A percentile compares a stretch with the other conserved stretches of the same genome.
These are phyloP conservation scores for Lepus europaeus DNA, from an alignment of 2,113 vertebrate genomes.

Conservation along the genomic window DNA sequence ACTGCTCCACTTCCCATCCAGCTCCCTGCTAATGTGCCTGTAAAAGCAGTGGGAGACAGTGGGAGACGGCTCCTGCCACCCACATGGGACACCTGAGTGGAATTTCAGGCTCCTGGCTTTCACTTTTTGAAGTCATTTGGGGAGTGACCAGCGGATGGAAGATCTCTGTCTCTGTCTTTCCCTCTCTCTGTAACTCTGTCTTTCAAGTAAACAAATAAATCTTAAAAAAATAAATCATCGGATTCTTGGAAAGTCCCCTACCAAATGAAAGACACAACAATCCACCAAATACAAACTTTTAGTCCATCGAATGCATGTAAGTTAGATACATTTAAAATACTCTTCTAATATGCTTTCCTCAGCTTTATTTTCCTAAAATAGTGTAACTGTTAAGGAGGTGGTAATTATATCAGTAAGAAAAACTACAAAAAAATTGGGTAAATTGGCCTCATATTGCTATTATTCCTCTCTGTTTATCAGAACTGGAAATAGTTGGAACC, in stretches of 20 bases:
- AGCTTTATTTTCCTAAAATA: background rate
- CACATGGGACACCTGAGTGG: too few relatives aligned
- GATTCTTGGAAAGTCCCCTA: background rate
- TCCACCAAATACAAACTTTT: background rate
- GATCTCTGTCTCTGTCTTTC: too few relatives aligned
- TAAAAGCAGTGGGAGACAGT: too few relatives aligned
- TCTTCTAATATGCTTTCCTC: background rate
- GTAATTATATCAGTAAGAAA: background rate
- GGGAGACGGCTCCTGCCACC: too few relatives aligned
- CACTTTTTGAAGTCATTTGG: too few relatives aligned
- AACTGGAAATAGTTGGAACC: background rate
- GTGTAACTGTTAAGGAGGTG: background rate
- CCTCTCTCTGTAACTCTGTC: too few relatives aligned
- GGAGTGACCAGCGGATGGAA: too few relatives aligned
- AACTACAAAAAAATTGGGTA: background rate
- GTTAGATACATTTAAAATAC: background rate
- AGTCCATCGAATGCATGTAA: background rate
- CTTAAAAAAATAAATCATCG: too few relatives aligned
- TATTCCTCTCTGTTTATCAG: background rate
- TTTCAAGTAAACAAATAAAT: too few relatives aligned
- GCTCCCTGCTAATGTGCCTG: too few relatives aligned
- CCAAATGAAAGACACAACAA: background rate
- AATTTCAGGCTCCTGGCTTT: too few relatives aligned
- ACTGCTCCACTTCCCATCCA: too few relatives aligned
- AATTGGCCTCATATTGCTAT: background rate